Conservation (phyloP, 2,113 vertebrate genomes). For the Pungitius pungitius region DNA sequence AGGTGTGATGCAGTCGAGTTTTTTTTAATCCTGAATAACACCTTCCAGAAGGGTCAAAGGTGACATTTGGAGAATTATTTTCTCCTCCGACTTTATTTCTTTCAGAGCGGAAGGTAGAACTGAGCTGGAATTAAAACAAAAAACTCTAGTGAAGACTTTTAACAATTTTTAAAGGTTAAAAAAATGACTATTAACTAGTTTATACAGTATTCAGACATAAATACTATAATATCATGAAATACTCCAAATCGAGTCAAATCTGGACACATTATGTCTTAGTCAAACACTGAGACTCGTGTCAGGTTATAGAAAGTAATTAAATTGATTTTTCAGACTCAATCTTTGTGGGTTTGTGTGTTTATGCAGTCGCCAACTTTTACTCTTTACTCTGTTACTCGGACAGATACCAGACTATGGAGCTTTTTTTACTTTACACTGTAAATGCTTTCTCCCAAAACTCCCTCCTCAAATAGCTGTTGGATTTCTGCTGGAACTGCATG, state of each 20-base stretch:
- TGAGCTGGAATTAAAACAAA: background rate
- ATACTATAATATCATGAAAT: background rate
- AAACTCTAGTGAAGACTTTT: background rate
- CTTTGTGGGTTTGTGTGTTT: background rate
- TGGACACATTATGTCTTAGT: background rate
- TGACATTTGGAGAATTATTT: conserved; percentile 5
- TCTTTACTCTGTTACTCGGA: background rate
- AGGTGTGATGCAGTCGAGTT: conserved; percentile 2
- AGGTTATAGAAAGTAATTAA: background rate
- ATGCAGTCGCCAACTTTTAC: background rate
- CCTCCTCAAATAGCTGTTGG: background rate
- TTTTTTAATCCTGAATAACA: conserved; percentile 27
- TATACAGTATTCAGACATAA: too few relatives aligned
- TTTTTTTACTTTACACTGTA: background rate
- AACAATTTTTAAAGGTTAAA: background rate
- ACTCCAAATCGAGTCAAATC: too few relatives aligned
- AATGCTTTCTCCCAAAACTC: background rate
- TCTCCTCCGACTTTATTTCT: background rate
- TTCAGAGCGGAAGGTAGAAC: background rate
- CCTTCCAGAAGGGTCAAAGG: background rate
- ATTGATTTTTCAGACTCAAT: background rate
- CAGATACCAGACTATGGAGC: background rate
- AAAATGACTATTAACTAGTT: too few relatives aligned
- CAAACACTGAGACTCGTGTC: background rate
- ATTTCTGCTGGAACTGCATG: background rate